Conservation (phyloP, 2,797 vertebrate species). For the Sebastes cheni region DNA sequence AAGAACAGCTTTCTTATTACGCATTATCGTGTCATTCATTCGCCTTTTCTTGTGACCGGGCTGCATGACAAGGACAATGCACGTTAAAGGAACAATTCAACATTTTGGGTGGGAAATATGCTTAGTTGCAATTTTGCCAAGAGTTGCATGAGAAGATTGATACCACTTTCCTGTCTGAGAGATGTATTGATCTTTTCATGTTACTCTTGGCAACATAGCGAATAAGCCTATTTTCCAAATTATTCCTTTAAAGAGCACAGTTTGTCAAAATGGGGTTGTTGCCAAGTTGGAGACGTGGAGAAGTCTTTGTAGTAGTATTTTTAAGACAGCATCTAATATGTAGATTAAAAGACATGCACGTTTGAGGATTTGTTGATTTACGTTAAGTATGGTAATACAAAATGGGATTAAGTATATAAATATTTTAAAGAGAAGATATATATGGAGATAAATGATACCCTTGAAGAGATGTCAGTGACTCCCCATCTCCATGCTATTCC, state of each 20-base stretch:
- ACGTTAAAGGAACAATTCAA: background rate
- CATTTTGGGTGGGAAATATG: background rate
- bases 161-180: background rate
- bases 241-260: background rate
- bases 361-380: slow-evolving; percentile 12
- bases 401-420: background rate
- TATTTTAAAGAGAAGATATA: slow-evolving; percentile 22
- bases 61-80: background rate
- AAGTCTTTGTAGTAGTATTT: background rate
- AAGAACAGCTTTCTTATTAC: too few species aligned
- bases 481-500: slow-evolving; percentile 30
- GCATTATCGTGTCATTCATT: too few species aligned
- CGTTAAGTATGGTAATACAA: background rate
- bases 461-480: slow-evolving; percentile 47
- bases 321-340: background rate
- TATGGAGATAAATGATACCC: slow-evolving; percentile 22
- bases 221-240: background rate
- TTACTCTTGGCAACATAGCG: background rate
- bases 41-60: too few species aligned
- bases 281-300: background rate
- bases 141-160: background rate
- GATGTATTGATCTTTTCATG: background rate
- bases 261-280: background rate
- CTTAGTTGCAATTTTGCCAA: background rate
- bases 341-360: background rate